These are phyloP conservation scores for Noturus placidus DNA, from an alignment of 2,113 vertebrate species.

Conservation along the genomic window DNA sequence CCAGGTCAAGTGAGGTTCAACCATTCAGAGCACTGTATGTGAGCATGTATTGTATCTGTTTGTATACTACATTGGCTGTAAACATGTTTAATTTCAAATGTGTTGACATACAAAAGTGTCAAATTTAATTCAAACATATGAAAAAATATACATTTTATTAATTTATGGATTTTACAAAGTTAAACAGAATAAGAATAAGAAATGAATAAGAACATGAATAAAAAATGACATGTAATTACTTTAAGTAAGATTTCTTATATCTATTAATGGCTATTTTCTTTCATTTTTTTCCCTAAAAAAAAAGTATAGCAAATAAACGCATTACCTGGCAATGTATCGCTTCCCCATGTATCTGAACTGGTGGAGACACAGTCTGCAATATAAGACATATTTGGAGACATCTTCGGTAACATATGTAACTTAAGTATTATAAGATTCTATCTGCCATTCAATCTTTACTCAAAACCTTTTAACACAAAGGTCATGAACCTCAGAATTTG, in stretches of 20 bases:
- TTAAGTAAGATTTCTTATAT: neutral
- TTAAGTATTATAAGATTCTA: neutral
- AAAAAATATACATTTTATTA: neutral
- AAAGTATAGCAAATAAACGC: slow-evolving; percentile 14
- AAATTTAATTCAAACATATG: neutral
- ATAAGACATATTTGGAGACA: neutral
- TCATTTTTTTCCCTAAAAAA: neutral
- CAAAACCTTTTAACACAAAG: neutral
- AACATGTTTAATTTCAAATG: neutral
- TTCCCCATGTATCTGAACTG: slow-evolving; percentile 99
- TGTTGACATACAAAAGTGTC: neutral
- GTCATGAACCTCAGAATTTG: neutral
- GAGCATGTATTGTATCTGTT: neutral
- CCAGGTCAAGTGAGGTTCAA: neutral
- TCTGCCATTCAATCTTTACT: neutral
- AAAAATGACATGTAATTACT: neutral
- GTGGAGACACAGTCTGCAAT: slow-evolving; percentile 89
- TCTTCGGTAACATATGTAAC: neutral
- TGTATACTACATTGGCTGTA: neutral
- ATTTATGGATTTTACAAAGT: neutral
- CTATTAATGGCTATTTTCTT: neutral
- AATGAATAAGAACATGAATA: too few relatives aligned
- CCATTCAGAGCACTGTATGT: neutral
- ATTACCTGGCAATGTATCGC: slow-evolving; percentile 96
- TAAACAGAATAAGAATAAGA: too few relatives aligned